These are phyloP conservation scores for Toxotes lorentzi DNA, from an alignment of 2,797 vertebrate genomes.

Conservation along the genomic window DNA sequence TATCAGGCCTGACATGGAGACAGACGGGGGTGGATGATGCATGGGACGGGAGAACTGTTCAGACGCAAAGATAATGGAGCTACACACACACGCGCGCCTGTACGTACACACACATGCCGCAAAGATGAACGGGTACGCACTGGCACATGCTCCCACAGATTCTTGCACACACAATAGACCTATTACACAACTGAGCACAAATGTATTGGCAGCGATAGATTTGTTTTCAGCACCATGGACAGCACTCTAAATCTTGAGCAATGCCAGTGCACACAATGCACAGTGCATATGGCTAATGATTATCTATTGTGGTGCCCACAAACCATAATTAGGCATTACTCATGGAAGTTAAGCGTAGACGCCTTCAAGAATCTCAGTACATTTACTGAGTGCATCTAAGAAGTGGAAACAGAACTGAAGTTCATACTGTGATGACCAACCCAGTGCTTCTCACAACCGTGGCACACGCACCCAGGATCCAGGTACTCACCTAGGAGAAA, in stretches of 20 bases:
- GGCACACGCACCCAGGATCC: constrained; percentile 28
- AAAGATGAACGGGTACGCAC: constrained; percentile 67
- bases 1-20: constrained; percentile 85
- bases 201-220: constrained; percentile 75
- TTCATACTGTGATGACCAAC: constrained; percentile 54
- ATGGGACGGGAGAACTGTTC: constrained; percentile 84
- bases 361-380: constrained; percentile 58
- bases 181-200: constrained; percentile 74
- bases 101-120: constrained; percentile 27
- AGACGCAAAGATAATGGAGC: constrained; percentile 86
- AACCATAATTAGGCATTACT: constrained; percentile 66
- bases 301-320: constrained; percentile 64
- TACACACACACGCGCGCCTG: constrained; percentile 55
- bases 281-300: constrained; percentile 72
- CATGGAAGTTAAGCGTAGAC: constrained; percentile 64
- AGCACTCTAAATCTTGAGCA: constrained; percentile 73
- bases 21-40: constrained; percentile 85
- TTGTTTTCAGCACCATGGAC: constrained; percentile 80
- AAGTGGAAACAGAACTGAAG: constrained; percentile 26
- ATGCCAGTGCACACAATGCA: constrained; percentile 59
- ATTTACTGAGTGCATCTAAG: constrained; percentile 33
- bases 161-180: constrained; percentile 75
- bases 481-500: constrained; percentile 73
- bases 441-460: constrained; percentile 34
- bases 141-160: constrained; percentile 75